Conservation (phyloP, 2,797 vertebrate genomes). For the Gallinago stenura region DNA sequence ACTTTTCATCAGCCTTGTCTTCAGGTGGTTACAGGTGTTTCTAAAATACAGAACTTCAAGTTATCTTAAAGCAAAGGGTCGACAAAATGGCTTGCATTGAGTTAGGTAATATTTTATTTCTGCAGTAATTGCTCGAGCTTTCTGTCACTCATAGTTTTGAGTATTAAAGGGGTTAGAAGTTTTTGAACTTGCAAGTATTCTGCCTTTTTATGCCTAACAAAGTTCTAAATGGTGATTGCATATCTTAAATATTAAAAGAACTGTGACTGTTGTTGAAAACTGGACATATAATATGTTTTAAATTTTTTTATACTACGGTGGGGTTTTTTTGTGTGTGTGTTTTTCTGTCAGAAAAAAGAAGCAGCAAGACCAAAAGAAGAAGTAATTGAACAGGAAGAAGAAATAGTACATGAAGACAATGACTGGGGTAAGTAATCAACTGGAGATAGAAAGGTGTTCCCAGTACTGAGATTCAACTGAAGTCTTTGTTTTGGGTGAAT, state of each 20-base stretch:
- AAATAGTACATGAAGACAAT: constrained; percentile 92
- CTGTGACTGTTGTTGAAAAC: background rate
- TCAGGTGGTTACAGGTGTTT: background rate
- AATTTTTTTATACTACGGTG: background rate
- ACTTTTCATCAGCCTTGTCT: background rate
- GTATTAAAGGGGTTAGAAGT: background rate
- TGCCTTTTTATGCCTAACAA: background rate
- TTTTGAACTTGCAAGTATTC: background rate
- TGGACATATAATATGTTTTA: accelerated
- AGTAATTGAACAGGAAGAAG: constrained; percentile 79
- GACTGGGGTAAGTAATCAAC: constrained; percentile 87
- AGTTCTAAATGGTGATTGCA: background rate
- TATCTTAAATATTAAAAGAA: background rate
- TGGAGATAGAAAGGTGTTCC: background rate
- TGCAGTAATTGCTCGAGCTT: background rate
- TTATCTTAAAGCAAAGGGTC: background rate
- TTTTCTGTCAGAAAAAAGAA: constrained; percentile 83
- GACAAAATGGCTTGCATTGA: background rate
- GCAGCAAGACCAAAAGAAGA: constrained; percentile 83
- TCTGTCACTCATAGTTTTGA: background rate
- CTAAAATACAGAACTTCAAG: background rate
- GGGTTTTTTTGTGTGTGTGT: background rate
- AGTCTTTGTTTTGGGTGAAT: background rate
- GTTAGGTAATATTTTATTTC: background rate
- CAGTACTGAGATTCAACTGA: background rate